Evolutionary conservation across 2,113 vertebrate species (phyloP).

Genomic region (Phyllopteryx taeniolatus): DNA sequence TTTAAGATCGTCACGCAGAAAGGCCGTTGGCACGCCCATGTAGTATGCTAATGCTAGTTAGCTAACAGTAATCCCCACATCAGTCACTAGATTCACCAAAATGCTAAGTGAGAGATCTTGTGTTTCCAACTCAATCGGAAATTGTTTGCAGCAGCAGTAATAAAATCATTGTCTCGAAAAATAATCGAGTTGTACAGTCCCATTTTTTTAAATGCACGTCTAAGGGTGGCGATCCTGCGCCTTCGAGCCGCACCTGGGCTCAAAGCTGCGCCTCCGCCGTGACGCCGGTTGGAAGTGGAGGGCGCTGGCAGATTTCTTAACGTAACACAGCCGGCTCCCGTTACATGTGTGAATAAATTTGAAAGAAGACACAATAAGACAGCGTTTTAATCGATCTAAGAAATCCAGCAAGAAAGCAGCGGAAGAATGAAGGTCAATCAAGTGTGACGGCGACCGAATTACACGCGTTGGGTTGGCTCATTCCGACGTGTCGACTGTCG

Average conservation of each 20-base stretch:
- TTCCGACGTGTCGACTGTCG: conserved; percentile 11
- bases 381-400: not conserved
- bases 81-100: not conserved
- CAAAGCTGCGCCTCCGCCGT: no score
- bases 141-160: not conserved
- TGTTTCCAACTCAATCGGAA: not conserved
- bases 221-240: no score
- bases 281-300: no score
- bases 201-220: not conserved
- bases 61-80: not conserved
- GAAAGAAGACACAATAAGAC: not conserved
- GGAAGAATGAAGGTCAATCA: not conserved
- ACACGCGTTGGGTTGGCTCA: conserved; percentile 1
- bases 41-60: not conserved
- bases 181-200: not conserved
- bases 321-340: no score
- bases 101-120: not conserved
- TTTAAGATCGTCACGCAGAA: not conserved
- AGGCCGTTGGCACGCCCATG: not conserved
- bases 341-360: not conserved
- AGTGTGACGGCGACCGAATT: not conserved
- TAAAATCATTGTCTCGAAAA: not conserved
- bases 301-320: no score
- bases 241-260: no score
- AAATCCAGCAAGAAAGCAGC: not conserved